Percentiles rank a stretch among this genome's conserved stretches.
Conservation (phyloP, 2,888 invertebrate genomes). For the Polydrusus cervinus region DNA sequence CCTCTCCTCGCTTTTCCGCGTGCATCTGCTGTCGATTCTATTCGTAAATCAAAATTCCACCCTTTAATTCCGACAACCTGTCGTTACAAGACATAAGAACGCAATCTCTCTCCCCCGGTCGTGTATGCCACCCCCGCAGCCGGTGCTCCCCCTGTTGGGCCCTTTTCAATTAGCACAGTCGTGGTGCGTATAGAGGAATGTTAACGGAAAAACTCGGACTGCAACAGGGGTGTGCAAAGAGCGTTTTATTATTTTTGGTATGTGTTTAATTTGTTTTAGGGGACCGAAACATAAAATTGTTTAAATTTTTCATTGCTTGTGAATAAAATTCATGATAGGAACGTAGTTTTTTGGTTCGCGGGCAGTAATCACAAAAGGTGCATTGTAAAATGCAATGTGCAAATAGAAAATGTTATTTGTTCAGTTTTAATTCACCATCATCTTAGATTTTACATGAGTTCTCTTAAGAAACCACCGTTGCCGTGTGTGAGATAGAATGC, state of each 20-base stretch:
- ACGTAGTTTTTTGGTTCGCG: too few relatives aligned
- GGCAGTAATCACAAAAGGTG: too few relatives aligned
- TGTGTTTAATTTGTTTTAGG: constrained; percentile 49
- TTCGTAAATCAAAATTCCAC: constrained; percentile 72
- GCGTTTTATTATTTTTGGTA: constrained; percentile 49
- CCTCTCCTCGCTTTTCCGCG: constrained; percentile 56
- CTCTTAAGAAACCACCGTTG: too few relatives aligned
- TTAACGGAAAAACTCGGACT: constrained; percentile 51
- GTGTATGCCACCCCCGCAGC: constrained; percentile 39
- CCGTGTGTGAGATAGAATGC: too few relatives aligned
- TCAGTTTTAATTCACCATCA: too few relatives aligned
- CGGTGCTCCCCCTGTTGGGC: constrained; percentile 32
- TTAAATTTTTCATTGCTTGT: background rate
- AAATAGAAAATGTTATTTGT: too few relatives aligned
- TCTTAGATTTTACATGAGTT: too few relatives aligned
- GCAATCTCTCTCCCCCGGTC: constrained; percentile 55
- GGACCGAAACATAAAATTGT: background rate
- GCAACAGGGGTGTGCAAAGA: constrained; percentile 49
- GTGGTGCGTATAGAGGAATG: constrained; percentile 51
- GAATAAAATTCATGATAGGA: background rate
- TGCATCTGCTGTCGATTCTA: constrained; percentile 71
- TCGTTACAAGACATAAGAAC: constrained; percentile 60
- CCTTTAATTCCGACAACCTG: constrained; percentile 64
- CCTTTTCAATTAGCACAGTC: constrained; percentile 54
- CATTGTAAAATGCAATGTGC: too few relatives aligned